Conservation (phyloP, 2,888 invertebrate genomes). For the Camponotus fellah region DNA sequence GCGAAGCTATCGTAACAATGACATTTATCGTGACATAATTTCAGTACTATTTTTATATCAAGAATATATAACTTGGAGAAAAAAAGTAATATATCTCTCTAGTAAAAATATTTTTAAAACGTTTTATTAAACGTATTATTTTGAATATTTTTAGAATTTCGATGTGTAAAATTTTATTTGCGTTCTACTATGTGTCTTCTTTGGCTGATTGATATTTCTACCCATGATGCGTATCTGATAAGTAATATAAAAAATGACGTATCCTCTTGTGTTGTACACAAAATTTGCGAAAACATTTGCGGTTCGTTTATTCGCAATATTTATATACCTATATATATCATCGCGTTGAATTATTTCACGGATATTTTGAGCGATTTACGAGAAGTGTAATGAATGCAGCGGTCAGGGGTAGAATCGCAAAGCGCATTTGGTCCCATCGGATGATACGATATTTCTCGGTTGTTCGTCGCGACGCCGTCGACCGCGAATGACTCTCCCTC, state of each 20-base stretch:
- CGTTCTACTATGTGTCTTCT: not conserved
- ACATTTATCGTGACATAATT: conserved; percentile 1
- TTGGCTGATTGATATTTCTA: not conserved
- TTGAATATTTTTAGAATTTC: conserved; percentile 8
- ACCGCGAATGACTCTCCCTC: conserved; percentile 32
- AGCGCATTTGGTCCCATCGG: conserved; percentile 22
- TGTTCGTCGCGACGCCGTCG: conserved; percentile 63
- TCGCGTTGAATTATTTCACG: not conserved
- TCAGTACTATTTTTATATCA: not conserved
- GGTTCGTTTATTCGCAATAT: not conserved
- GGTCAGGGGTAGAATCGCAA: not conserved
- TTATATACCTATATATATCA: not conserved
- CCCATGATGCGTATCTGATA: not conserved
- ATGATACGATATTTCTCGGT: conserved; percentile 73
- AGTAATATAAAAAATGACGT: not conserved
- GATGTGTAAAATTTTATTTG: not conserved
- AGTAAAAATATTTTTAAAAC: not conserved
- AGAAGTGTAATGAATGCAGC: conserved; percentile 3
- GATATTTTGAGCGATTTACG: conserved; percentile 10
- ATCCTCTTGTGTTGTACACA: not conserved
- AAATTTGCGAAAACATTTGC: not conserved
- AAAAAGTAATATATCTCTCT: not conserved
- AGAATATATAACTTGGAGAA: not conserved
- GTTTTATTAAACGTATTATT: not conserved
- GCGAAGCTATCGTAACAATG: not conserved